Percentiles rank a stretch among this genome's conserved stretches.
These are phyloP conservation scores for Alfaro cultratus DNA, from an alignment of 2,797 vertebrate species.

Conservation along the genomic window DNA sequence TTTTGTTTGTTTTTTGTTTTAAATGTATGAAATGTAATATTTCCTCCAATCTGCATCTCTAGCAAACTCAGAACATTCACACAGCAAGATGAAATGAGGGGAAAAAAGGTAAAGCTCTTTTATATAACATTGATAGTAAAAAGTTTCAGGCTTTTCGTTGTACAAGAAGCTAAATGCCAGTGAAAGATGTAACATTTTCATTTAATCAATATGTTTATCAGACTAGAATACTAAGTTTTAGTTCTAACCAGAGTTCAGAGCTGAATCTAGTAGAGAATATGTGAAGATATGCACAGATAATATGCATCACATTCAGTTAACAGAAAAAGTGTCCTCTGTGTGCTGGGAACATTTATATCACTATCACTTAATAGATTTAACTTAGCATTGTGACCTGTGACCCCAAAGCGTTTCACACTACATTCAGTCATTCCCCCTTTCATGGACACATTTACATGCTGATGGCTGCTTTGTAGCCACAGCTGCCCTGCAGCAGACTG, in stretches of 20 bases:
- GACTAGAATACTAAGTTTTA: background rate
- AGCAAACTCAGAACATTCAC: background rate
- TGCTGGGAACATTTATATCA: background rate
- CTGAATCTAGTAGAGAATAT: background rate
- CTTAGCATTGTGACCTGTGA: background rate
- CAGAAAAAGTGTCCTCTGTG: conserved; percentile 21
- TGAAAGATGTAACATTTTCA: background rate
- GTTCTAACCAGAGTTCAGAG: background rate
- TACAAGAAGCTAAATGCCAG: background rate
- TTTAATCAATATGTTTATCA: background rate
- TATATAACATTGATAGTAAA: background rate
- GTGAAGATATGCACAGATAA: background rate
- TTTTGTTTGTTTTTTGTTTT: no score
- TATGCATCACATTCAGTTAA: background rate
- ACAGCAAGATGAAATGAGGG: background rate
- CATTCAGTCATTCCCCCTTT: no score
- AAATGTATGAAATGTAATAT: background rate
- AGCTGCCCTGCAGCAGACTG: no score
- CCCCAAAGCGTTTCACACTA: no score
- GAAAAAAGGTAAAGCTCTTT: background rate
- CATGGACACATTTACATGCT: no score
- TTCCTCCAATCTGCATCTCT: background rate
- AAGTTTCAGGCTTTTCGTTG: background rate
- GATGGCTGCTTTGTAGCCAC: no score
- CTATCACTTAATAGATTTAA: background rate